Conservation (phyloP, 1,140 invertebrate species). For the Drosophila azteca region DNA sequence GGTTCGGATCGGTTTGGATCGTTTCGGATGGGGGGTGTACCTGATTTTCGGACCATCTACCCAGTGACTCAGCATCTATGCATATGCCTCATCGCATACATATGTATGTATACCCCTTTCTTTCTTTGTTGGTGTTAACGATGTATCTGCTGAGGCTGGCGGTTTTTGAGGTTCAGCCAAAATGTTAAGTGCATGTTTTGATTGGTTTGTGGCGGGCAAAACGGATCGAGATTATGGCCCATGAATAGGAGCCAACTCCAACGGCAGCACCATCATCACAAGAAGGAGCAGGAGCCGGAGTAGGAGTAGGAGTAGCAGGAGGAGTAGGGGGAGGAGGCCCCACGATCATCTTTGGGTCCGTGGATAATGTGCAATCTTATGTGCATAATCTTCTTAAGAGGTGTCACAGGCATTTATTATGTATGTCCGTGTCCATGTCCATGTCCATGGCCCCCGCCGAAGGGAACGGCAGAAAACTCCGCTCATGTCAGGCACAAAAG, state of each 20-base stretch:
- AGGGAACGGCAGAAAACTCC: neutral
- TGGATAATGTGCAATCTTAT: constrained; percentile 60
- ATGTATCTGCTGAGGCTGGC: constrained; percentile 28
- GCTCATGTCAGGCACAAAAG: constrained; percentile 24
- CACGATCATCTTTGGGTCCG: constrained; percentile 23
- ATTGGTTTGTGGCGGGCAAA: constrained; percentile 69
- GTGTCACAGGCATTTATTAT: constrained; percentile 56
- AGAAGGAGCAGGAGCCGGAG: neutral
- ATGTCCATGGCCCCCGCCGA: constrained; percentile 1
- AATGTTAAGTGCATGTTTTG: constrained; percentile 80
- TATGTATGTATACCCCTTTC: neutral
- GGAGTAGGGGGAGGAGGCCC: too few relatives aligned
- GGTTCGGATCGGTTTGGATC: neutral
- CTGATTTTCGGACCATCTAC: constrained; percentile 45
- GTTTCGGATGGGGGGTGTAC: constrained; percentile 31
- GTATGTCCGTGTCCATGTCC: neutral
- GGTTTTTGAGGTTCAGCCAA: constrained; percentile 42
- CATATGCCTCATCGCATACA: neutral
- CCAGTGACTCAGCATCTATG: constrained; percentile 64
- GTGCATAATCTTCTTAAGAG: constrained; percentile 60
- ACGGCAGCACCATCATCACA: neutral
- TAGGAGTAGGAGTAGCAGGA: neutral
- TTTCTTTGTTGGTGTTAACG: constrained; percentile 52
- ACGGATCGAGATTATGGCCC: constrained; percentile 62
- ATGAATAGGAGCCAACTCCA: constrained; percentile 40